Base-by-base conservation (phyloP, 1,140 invertebrate species). In the Euura lappo region DNA sequence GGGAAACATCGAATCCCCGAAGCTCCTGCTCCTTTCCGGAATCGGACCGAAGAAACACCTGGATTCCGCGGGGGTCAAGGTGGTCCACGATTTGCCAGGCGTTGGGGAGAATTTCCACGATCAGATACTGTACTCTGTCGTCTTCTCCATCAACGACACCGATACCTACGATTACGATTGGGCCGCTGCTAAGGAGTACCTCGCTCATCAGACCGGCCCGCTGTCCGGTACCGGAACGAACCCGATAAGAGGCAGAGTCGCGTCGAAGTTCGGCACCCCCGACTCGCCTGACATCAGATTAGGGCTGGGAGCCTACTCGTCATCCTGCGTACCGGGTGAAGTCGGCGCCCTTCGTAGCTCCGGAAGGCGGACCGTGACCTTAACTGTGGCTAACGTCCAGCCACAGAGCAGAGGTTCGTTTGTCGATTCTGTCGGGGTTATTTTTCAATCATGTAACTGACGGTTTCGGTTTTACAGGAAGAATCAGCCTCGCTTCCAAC, bases 391-490 rank as follows among this genome's bases (percentile, higher is more conserved):
- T 43, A 88, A 92, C 47, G 76, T 94, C 3, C 93, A 93, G 78
- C 93, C 95, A 0, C 92, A 92, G 73, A 96, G 94, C 71, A 89
- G 92, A 73, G 96, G 96, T n/a, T 91, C 90, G 68, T 13, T 2
- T 3, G 42, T 28, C 28, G 28, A 65, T 3, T 71, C 43, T 69
- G 4, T 60, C 72, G 46, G 66, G 68, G 69, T 8, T 5, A 2
- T 44, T 28, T 28, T 28, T 28, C 28, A 28, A 0, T 28, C 28
- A 28, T 28, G 0, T 28, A 28, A 28, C 10, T 44, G 8, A 42
- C 67, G 8, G 2, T 6, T 42, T 5, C 11, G 3, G 10, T 44
- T 43, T 42, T 11, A 43, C 64, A 86, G 96, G 96, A 5, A 90
- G 75, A 6, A 7, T 87, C 2, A 80, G 67, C 47, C 79, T 92